Evolutionary conservation across 1,140 invertebrate genomes (phyloP), one percentile per base, ranked within the genome.

Genomic region (Onthophagus taurus): DNA sequence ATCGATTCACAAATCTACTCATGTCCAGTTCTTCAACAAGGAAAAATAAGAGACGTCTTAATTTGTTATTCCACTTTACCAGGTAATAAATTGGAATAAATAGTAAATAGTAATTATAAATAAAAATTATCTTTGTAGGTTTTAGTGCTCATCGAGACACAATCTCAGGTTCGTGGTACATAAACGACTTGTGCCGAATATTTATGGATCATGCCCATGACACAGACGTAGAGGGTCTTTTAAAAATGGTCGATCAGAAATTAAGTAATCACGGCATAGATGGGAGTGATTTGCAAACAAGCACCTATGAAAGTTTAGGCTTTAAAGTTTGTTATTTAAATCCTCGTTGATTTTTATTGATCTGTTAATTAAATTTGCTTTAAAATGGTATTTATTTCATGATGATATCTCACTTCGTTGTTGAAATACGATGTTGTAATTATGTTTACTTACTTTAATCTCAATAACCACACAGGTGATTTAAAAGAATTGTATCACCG

Each of bases 101-200:
- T n/a, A n/a, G n/a, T n/a, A n/a, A n/a, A n/a, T n/a, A n/a, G n/a
- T n/a, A n/a, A n/a, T n/a, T n/a, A n/a, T n/a, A n/a, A n/a, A n/a
- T n/a, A n/a, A n/a, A n/a, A n/a, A n/a, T n/a, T n/a, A n/a, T n/a
- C 30, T 34, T 53, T 51, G 20, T 53, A 73, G 75, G 78, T 5
- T 71, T 69, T 50, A 71, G 74, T 31, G 74, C 82, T 13, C 72
- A 74, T 56, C 67, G 83, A 26, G 77, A 85, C 58, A 54, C 34
- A 0, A 39, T 55, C 3, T 56, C 52, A n/a, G 83, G 83, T n/a
- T 80, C 77, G 38, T 83, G 81, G 79, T 83, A 80, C 54, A 77
- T 85, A 37, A 76, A 83, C 55, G 69, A 71, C 42, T 64, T 86
- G 36, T 85, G 81, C 60, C 66, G 78, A 51, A 70, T 77, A 45